Evolutionary conservation across 2,113 vertebrate genomes (phyloP).

Genomic region (Trogon melanurus): DNA sequence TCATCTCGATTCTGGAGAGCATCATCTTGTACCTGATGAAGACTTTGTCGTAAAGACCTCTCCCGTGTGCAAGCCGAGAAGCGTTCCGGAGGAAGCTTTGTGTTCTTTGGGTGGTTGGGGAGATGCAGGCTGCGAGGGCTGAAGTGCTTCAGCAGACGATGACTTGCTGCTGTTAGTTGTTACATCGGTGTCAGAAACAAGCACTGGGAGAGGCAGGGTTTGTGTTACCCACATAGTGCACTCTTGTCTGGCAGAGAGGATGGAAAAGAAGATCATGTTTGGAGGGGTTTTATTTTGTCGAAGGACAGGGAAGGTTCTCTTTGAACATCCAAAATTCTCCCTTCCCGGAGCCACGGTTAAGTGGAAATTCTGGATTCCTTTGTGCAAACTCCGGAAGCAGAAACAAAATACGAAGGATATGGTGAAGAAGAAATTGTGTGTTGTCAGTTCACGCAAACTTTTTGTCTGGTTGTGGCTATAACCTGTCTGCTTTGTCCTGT

Average conservation of each 20-base stretch:
- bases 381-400: background rate
- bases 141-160: background rate
- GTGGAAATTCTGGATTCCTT: background rate
- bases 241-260: background rate
- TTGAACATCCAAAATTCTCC: background rate
- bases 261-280: background rate
- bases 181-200: background rate
- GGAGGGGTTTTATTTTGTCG: background rate
- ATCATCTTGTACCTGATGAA: rapidly evolving
- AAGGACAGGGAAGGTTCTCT: background rate
- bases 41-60: too few relatives aligned
- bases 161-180: background rate
- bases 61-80: too few relatives aligned
- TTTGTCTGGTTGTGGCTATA: rapidly evolving
- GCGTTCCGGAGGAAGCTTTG: background rate
- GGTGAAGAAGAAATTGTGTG: background rate
- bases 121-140: background rate
- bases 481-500: background rate
- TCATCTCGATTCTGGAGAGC: background rate
- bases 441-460: too few relatives aligned
- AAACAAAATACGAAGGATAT: background rate
- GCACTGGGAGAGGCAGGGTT: too few relatives aligned
- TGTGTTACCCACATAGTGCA: background rate
- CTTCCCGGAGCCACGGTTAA: background rate
- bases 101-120: background rate